Evolutionary conservation across 2,113 vertebrate genomes (phyloP).

Genomic region (Psilopogon haemacephalus): DNA sequence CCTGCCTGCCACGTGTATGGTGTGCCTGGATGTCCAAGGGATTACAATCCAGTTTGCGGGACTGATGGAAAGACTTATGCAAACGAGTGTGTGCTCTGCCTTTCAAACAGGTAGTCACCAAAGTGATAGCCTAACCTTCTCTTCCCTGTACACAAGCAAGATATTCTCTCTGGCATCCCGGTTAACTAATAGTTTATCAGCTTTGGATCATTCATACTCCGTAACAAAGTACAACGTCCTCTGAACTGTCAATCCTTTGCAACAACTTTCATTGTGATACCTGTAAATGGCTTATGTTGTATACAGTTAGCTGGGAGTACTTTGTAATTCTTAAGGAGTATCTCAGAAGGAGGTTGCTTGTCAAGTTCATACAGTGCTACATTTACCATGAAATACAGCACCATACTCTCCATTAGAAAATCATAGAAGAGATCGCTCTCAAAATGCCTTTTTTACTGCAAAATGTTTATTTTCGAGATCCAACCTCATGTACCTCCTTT

Average conservation of each 20-base stretch:
- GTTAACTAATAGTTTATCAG: background rate
- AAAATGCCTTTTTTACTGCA: background rate
- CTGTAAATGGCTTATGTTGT: rapidly evolving
- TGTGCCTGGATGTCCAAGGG: conserved; percentile 11
- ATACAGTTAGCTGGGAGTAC: background rate
- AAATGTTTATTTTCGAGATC: background rate
- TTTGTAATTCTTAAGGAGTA: background rate
- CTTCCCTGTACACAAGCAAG: background rate
- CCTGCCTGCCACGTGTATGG: conserved; percentile 17
- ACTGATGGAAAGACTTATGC: conserved; percentile 66
- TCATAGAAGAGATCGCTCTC: background rate
- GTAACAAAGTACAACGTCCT: background rate
- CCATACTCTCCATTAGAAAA: background rate
- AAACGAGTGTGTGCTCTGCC: conserved; percentile 69
- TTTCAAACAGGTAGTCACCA: conserved; percentile 54
- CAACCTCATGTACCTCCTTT: background rate
- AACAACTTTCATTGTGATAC: background rate
- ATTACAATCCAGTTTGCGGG: conserved; percentile 63
- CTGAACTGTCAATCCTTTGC: background rate
- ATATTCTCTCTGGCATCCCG: background rate
- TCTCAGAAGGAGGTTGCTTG: background rate
- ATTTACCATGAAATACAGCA: background rate
- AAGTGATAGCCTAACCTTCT: too few relatives aligned
- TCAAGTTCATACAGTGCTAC: background rate
- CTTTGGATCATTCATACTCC: background rate